These are phyloP conservation scores for Nymphalis urticae DNA, from an alignment of 2,888 invertebrate species.

Conservation along the genomic window DNA sequence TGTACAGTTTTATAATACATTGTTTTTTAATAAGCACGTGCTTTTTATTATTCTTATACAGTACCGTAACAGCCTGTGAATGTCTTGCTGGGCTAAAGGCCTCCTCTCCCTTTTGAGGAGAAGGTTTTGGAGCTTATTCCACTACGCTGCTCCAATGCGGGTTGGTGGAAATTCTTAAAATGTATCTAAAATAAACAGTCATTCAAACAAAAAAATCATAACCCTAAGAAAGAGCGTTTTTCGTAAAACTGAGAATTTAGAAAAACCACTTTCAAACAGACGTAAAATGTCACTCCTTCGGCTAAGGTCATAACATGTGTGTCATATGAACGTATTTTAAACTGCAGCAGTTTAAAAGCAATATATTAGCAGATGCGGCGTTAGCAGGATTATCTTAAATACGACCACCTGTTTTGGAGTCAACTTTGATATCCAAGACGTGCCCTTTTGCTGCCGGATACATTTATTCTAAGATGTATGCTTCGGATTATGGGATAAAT, in stretches of 20 bases:
- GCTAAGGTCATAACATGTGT: constrained; percentile 65
- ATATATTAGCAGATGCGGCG: constrained; percentile 66
- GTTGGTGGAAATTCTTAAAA: too few species aligned
- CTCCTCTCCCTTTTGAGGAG: too few species aligned
- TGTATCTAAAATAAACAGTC: too few species aligned
- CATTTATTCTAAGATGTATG: constrained; percentile 55
- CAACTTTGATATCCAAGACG: constrained; percentile 50
- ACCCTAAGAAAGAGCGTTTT: too few species aligned
- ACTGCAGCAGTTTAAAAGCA: constrained; percentile 53
- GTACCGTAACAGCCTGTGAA: too few species aligned
- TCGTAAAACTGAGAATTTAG: not conserved
- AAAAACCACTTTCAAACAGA: constrained; percentile 16
- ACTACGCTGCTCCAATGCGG: too few species aligned
- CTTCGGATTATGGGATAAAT: constrained; percentile 40
- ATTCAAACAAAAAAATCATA: too few species aligned
- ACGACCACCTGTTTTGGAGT: constrained; percentile 73
- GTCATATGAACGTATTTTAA: constrained; percentile 61
- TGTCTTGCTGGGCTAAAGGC: too few species aligned
- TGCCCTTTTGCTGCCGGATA: constrained; percentile 64
- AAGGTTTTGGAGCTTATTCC: too few species aligned
- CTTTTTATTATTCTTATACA: too few species aligned
- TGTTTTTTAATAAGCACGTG: too few species aligned
- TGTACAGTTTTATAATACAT: too few species aligned
- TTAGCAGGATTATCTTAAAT: constrained; percentile 74
- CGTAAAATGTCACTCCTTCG: constrained; percentile 37